phyloP scores from a whole-genome alignment of 2,888 invertebrate species.

The Saturnia pavonia region DNA sequence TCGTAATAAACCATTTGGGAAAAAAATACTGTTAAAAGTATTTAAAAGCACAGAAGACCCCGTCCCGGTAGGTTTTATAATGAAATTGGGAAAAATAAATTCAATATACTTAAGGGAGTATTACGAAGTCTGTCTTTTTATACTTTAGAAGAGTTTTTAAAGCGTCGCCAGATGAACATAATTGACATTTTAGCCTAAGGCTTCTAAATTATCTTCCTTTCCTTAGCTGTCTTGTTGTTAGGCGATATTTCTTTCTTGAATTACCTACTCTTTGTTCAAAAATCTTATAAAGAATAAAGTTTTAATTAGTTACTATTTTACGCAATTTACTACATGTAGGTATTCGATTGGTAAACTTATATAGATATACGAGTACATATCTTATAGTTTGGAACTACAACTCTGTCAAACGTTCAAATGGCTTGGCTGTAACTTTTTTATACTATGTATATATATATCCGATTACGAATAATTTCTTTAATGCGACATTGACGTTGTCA shows the following conservation, averaged over 20 bases:
- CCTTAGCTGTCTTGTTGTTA: constrained; percentile 4
- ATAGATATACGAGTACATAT: no score
- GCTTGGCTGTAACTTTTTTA: no score
- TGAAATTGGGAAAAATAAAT: background rate
- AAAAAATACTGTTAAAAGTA: background rate
- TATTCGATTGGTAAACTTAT: background rate
- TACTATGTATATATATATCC: no score
- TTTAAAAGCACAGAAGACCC: background rate
- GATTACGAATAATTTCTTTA: no score
- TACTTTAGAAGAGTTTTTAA: constrained; percentile 12
- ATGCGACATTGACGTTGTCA: background rate
- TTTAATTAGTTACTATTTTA: background rate
- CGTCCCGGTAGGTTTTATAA: background rate
- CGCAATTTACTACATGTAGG: background rate
- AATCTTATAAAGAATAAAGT: background rate
- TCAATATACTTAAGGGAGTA: constrained; percentile 1
- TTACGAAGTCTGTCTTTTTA: background rate
- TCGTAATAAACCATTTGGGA: background rate
- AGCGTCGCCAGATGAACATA: constrained; percentile 7
- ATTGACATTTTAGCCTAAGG: constrained; percentile 9
- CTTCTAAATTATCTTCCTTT: constrained; percentile 6
- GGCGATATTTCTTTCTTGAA: constrained; percentile 6
- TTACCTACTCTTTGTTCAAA: background rate
- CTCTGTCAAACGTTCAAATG: no score
- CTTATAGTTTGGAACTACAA: background rate